A percentile compares a stretch with the other conserved stretches of the same genome.
Conservation (phyloP, 1,140 invertebrate genomes). For the Saxidomus purpurata region DNA sequence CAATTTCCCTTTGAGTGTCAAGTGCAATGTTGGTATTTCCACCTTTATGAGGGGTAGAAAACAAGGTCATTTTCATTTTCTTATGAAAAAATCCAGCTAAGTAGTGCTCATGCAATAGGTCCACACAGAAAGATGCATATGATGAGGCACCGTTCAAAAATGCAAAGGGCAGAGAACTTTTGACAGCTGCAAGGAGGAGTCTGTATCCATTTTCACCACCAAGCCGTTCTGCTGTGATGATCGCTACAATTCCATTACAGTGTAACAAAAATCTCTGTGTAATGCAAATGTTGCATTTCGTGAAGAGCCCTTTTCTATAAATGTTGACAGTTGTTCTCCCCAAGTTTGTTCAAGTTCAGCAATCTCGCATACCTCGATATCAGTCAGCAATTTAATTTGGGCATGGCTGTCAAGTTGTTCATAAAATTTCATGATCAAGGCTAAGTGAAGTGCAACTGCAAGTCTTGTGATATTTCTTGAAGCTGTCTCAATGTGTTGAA, state of each 20-base stretch:
- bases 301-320: background rate
- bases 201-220: slow-evolving; percentile 12
- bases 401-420: background rate
- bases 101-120: too few relatives aligned
- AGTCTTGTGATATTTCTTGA: slow-evolving; percentile 12
- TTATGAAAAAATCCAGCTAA: background rate
- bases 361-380: background rate
- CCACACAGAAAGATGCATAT: slow-evolving; percentile 28
- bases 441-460: background rate
- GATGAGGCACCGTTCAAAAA: slow-evolving; percentile 12
- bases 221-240: background rate
- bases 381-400: background rate
- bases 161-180: slow-evolving; percentile 17
- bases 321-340: background rate
- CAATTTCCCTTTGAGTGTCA: background rate
- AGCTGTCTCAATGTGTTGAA: slow-evolving; percentile 24
- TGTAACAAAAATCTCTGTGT: background rate
- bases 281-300: background rate
- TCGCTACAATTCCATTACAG: slow-evolving; percentile 4
- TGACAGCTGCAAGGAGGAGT: background rate
- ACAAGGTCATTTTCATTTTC: slow-evolving; percentile 11
- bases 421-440: background rate
- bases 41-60: slow-evolving; percentile 2
- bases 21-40: background rate
- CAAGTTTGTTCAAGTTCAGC: background rate